A percentile compares a stretch with the other conserved stretches of the same genome.
Evolutionary conservation across 2,888 invertebrate species (phyloP).

Genomic region (Neoaliturus tenellus): DNA sequence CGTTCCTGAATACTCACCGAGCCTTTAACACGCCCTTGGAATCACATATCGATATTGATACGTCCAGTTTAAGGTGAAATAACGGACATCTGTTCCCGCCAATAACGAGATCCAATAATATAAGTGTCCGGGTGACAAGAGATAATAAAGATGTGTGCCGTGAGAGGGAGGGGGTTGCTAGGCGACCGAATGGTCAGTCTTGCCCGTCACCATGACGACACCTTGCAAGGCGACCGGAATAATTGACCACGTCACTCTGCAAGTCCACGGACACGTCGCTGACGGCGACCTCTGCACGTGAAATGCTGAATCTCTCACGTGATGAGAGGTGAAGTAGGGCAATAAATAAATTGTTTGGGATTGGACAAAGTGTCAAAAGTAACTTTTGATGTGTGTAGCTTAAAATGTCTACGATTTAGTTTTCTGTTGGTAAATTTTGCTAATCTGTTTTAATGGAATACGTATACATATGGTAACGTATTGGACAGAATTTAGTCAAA

Average conservation of each 20-base stretch:
- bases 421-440: too few relatives aligned
- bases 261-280: neutral
- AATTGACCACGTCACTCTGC: neutral
- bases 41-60: too few relatives aligned
- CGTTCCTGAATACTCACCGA: too few relatives aligned
- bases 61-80: too few relatives aligned
- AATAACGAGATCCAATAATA: conserved; percentile 51
- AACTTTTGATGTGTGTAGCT: too few relatives aligned
- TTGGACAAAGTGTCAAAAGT: too few relatives aligned
- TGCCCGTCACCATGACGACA: conserved; percentile 55
- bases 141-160: conserved; percentile 53
- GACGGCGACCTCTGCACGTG: neutral
- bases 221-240: conserved; percentile 47
- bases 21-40: neutral
- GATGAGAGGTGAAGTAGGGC: too few relatives aligned
- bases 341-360: too few relatives aligned
- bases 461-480: too few relatives aligned
- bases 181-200: conserved; percentile 55
- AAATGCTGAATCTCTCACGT: neutral
- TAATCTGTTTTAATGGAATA: too few relatives aligned
- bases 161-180: conserved; percentile 43
- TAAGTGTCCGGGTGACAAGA: conserved; percentile 50
- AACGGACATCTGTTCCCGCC: conserved; percentile 42
- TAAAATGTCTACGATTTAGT: too few relatives aligned
- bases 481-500: too few relatives aligned